phyloP scores from a whole-genome alignment of 2,113 vertebrate genomes.

The Apodemus sylvaticus region DNA sequence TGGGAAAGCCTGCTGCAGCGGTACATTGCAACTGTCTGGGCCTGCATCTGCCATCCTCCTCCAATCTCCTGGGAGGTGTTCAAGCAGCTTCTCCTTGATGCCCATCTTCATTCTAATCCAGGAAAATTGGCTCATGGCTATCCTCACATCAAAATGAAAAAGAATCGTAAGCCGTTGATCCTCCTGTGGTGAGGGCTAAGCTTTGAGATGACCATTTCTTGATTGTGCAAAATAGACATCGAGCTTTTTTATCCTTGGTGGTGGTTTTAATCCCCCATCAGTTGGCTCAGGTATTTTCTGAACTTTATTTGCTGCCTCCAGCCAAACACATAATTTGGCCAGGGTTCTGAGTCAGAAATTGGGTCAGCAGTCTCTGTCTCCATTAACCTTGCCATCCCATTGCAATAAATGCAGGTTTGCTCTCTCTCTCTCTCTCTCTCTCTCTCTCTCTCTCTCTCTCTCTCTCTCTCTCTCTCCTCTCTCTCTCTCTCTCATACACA shows the following conservation, averaged over 20 bases:
- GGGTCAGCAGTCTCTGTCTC: neutral
- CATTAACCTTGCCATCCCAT: neutral
- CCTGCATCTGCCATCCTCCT: neutral
- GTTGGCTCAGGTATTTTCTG: slow-evolving; percentile 7
- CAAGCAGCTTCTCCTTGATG: neutral
- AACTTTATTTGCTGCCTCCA: neutral
- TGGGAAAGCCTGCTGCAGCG: neutral
- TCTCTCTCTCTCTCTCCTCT: no score
- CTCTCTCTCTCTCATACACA: no score
- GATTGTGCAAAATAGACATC: neutral
- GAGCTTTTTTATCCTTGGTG: neutral
- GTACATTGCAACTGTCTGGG: neutral
- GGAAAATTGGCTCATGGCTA: neutral
- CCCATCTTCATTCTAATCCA: neutral
- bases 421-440: neutral
- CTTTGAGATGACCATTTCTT: neutral
- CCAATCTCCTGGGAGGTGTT: neutral
- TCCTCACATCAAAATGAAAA: neutral
- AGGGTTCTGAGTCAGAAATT: neutral
- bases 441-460: neutral
- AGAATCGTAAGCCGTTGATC: neutral
- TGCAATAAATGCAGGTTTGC: neutral
- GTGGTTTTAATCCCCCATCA: neutral
- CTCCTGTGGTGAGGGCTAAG: neutral
- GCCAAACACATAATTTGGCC: neutral